These are phyloP conservation scores for Calephelis nemesis DNA, from an alignment of 1,140 invertebrate species.

Conservation along the genomic window DNA sequence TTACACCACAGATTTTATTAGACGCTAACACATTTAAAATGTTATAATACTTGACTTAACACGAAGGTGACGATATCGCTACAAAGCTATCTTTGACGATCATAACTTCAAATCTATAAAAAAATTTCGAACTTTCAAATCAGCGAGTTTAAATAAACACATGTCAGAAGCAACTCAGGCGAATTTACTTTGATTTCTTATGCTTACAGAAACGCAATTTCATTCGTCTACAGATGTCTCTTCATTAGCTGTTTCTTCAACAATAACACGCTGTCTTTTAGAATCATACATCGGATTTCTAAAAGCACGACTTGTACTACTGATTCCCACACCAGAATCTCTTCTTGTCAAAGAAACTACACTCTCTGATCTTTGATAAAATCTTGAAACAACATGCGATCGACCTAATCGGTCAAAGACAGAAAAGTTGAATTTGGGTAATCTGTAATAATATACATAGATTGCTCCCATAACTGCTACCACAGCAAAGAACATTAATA, in stretches of 20 bases:
- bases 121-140: too few relatives aligned
- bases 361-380: slow-evolving; percentile 59
- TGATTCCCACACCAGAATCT: slow-evolving; percentile 45
- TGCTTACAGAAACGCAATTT: background rate
- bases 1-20: too few relatives aligned
- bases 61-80: too few relatives aligned
- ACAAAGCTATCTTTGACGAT: too few relatives aligned
- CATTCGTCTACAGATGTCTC: slow-evolving; percentile 4
- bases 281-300: slow-evolving; percentile 69
- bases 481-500: slow-evolving; percentile 58
- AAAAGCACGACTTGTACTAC: slow-evolving; percentile 49
- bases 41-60: too few relatives aligned
- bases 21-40: too few relatives aligned
- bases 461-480: slow-evolving; percentile 42
- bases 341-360: slow-evolving; percentile 63
- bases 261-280: slow-evolving; percentile 50
- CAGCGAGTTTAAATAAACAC: too few relatives aligned
- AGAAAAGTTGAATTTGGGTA: slow-evolving; percentile 42
- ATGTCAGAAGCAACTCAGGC: too few relatives aligned
- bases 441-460: slow-evolving; percentile 60
- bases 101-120: too few relatives aligned
- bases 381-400: slow-evolving; percentile 47
- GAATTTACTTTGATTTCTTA: too few relatives aligned
- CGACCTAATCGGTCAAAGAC: slow-evolving; percentile 35
- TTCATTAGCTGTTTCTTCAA: slow-evolving; percentile 38